phyloP scores from a whole-genome alignment of 2,888 invertebrate species.

The Heliconius erato region DNA sequence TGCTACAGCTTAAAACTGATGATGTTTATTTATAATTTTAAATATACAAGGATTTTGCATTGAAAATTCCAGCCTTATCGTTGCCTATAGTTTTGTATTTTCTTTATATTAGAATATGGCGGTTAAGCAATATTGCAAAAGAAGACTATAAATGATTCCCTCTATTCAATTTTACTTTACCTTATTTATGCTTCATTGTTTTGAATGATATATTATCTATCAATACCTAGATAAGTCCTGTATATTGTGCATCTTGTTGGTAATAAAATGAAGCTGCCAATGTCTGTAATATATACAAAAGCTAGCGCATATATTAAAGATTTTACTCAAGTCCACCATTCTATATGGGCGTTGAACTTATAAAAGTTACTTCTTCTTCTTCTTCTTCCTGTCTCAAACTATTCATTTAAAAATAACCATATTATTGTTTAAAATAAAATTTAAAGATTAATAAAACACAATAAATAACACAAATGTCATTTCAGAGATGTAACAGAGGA shows the following conservation, averaged over 20 bases:
- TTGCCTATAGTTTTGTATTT: neutral
- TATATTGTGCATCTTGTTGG: no score
- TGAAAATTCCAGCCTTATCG: neutral
- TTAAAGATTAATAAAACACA: no score
- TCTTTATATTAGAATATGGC: neutral
- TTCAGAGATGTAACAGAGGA: constrained; percentile 91
- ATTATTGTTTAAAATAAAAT: no score
- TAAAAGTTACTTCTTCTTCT: no score
- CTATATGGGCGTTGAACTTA: neutral
- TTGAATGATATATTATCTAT: no score
- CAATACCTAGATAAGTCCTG: no score
- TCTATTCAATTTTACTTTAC: neutral
- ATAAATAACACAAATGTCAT: constrained; percentile 44
- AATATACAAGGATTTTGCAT: neutral
- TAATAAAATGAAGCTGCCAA: neutral
- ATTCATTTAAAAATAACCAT: no score
- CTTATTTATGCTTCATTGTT: neutral
- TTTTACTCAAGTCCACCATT: neutral
- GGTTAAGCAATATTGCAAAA: neutral
- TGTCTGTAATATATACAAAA: neutral
- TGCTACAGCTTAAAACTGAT: neutral
- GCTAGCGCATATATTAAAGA: neutral
- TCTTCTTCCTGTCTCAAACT: neutral
- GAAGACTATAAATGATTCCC: neutral
- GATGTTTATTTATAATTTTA: neutral